A percentile compares a stretch with the other conserved stretches of the same genome.
Conservation (phyloP, 2,888 invertebrate species). For the Heliconius charithonia region DNA sequence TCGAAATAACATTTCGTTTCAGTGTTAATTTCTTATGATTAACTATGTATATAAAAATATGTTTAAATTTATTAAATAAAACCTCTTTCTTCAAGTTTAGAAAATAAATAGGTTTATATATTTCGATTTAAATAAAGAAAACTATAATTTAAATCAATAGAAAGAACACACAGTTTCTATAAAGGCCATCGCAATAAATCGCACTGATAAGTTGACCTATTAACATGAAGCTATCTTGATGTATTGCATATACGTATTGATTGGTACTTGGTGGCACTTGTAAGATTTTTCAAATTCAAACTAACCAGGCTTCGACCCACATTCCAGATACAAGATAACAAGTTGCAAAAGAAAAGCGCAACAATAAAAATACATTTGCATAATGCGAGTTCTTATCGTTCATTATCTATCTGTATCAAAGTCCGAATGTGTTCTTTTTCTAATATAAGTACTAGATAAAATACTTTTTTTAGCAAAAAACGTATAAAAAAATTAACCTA, state of each 20-base stretch:
- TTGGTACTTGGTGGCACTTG: slow-evolving; percentile 9
- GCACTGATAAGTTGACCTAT: slow-evolving; percentile 29
- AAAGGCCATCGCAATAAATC: neutral
- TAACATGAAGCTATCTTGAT: slow-evolving; percentile 31
- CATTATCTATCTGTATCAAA: slow-evolving; percentile 20
- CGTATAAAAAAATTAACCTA: neutral
- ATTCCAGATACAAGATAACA: neutral
- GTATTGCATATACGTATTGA: slow-evolving; percentile 17
- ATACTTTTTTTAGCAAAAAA: neutral
- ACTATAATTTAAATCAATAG: neutral
- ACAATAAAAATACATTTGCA: slow-evolving; percentile 6
- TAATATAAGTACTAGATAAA: neutral
- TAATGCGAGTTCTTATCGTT: neutral
- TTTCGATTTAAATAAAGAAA: neutral
- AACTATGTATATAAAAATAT: too few relatives aligned
- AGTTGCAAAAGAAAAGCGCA: slow-evolving; percentile 9
- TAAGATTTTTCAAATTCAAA: slow-evolving; percentile 28
- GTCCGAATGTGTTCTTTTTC: neutral
- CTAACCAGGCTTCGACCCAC: slow-evolving; percentile 4
- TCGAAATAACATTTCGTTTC: too few relatives aligned
- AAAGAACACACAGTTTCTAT: neutral
- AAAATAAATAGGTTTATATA: neutral
- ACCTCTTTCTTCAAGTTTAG: too few relatives aligned
- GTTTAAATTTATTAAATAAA: too few relatives aligned
- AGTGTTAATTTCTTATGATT: too few relatives aligned